Base-by-base conservation (phyloP, 2,888 invertebrate species). In the Lasioglossum leucozonium region DNA sequence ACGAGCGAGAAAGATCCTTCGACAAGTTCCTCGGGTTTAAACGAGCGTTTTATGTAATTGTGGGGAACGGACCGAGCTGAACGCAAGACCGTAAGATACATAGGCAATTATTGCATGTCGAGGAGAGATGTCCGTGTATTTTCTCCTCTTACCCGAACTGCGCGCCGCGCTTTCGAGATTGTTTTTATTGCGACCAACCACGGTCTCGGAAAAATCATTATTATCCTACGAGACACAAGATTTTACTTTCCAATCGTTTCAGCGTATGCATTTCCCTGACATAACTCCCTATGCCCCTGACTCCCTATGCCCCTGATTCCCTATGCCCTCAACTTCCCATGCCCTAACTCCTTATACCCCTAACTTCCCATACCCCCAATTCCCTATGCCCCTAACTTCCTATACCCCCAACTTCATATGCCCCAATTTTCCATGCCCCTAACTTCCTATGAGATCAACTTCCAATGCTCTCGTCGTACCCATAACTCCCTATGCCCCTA, bases 21-120 rank as follows among this genome's bases (percentile, higher is more conserved):
- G 44, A 74, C 77, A 58, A 78, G 51, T 76, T 74, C 18, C 26
- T 77, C 30, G 79, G 79, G 42, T 72, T 73, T 77, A 44, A 72
- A 69, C 55, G 75, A 78, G 58, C 72, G 72, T 51, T 79, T 83
- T 83, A 83, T 79, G 69, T 77, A 51, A 85, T 69, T 83, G 76
- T 47, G 71, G 18, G 73, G 73, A 44, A 76, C 47, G 22, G 22
- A 79, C 44, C 82, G 47, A 77, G 47, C 47, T 51, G 55, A 62
- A 51, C 62, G 77, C 73, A 85, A 73, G 85, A 83, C 77, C 13
- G 73, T 67, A 73, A 44, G 71, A 65, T 78, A 65, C 72, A 75
- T 83, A 79, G 83, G 79, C 83, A 85, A 83, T 85, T 85, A 83
- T 85, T 85, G 83, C 85, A 77, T 42, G 13, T 34, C 72, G 30